Evolutionary conservation across 2,888 invertebrate species (phyloP), one percentile per base, ranked within the genome.

Genomic region (Phyto melanocephala): DNA sequence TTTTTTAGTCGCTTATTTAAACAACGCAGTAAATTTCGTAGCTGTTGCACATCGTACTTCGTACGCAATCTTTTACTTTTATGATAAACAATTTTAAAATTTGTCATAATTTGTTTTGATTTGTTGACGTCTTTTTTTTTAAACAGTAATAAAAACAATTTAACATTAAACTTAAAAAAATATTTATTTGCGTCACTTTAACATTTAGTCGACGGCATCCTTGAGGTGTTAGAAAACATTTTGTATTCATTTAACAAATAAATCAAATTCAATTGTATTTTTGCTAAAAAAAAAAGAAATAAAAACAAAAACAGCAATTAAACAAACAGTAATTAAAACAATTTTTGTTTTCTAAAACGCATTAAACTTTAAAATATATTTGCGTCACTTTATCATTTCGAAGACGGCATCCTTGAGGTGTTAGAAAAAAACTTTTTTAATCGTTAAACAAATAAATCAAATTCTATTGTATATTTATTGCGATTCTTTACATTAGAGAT

Each of bases 311-410:
- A n/a, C n/a, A n/a, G n/a, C n/a, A n/a, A n/a, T n/a, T n/a, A n/a
- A n/a, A n/a, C n/a, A 50, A 65, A 65, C 20, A 50, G 1, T 37
- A 67, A 67, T 67, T 52, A 52, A 67, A 52, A 35, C 35, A 67
- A 37, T 37, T 22, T 52, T n/a, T 52, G 6, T 17, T 56, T n/a
- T 37, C n/a, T 67, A 52, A 52, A 52, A 40, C 52, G 52, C 52
- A 52, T 52, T 67, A 67, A 52, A 15, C 15, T 68, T 54, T 24
- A 13, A 58, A 58, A 22, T 56, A n/a, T n/a, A 35, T 40, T 60
- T 60, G 37, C 58, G 58, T 60, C 58, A 37, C 17, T 37, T 37
- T 37, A 60, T 22, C 20, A 6, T 22, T 40, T 60, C 1, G 15
- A 13, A 20, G 22, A 22, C 37, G 37, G 37, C 20, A 60, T 60